Evolutionary conservation across 2,113 vertebrate genomes (phyloP), one percentile per base, ranked within the genome.

Genomic region (Cephalopholis sonnerati): DNA sequence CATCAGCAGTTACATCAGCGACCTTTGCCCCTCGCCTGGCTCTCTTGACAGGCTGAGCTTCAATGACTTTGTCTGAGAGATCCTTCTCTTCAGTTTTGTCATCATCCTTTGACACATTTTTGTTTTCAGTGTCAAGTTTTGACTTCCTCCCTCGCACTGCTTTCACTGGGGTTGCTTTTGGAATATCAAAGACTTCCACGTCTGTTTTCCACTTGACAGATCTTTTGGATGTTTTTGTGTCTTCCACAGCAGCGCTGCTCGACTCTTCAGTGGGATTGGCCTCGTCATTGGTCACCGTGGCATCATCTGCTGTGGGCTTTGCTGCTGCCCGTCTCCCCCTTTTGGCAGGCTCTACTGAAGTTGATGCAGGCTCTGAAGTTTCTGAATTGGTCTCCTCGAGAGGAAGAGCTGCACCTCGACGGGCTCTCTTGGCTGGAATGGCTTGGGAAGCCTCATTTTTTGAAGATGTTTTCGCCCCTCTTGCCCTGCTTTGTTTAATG

Each of bases 81-180:
- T 85, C 81, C 70, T 87, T 70, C 90, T 93, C 94, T 92, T 94
- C 86, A 91, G 86, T 7, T 81, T 81, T 69, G 70, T 62, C 58
- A 3, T 24, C 76, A 16, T 18, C 79, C 22, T 66, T 77, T 2
- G 71, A 41, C 5, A 25, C 65, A 5, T 46, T 88, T 70, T 85
- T 62, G 54, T 48, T 87, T 20, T 61, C 73, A 27, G 50, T 0
- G 17, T 69, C 5, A n/a, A 29, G 24, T 72, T 87, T 94, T 1
- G 83, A 12, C 75, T 69, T 93, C 65, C 73, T 88, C 3, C 90
- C 89, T 48, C 88, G 69, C 0, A 20, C 77, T 0, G 87, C 59
- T 53, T 87, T 94, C 1, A 69, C 54, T 0, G 91, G 72, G 5
- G 81, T 85, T 48, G 0, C 36, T 67, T 82, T 82, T 29, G 74